Evolutionary conservation across 2,888 invertebrate genomes (phyloP).

Genomic region (Carcina quercana): DNA sequence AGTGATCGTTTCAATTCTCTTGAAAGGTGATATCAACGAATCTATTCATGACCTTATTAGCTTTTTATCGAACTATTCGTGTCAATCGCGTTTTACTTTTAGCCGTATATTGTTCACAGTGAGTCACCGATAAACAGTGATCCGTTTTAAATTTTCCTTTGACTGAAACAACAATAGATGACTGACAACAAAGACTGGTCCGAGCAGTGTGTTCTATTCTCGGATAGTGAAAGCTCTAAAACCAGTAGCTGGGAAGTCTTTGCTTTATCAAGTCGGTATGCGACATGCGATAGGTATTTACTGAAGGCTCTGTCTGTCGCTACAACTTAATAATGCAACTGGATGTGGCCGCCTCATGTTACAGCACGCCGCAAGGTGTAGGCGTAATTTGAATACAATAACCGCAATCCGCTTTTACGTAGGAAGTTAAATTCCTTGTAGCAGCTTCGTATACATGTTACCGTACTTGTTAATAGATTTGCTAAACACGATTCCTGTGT

Average conservation of each 20-base stretch:
- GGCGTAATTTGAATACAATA: slow-evolving; percentile 41
- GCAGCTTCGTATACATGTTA: too few species aligned
- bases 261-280: too few species aligned
- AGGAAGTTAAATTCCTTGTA: slow-evolving; percentile 8
- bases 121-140: slow-evolving; percentile 17
- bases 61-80: slow-evolving; percentile 9
- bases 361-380: slow-evolving; percentile 10
- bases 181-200: slow-evolving; percentile 4
- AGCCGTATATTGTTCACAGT: slow-evolving; percentile 1
- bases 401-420: slow-evolving; percentile 21
- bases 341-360: slow-evolving; percentile 11
- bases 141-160: slow-evolving; percentile 10
- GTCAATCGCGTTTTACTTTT: slow-evolving; percentile 6
- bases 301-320: slow-evolving; percentile 3
- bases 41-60: slow-evolving; percentile 3
- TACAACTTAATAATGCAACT: slow-evolving; percentile 18
- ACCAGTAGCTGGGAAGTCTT: slow-evolving; percentile 19
- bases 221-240: slow-evolving; percentile 17
- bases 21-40: slow-evolving; percentile 5
- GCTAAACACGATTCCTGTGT: too few species aligned
- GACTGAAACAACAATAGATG: slow-evolving; percentile 10
- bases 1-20: neutral
- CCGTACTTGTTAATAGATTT: too few species aligned
- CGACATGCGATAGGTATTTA: too few species aligned
- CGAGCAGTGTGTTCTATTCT: slow-evolving; percentile 14